These are phyloP conservation scores for Myoxocephalus aenaeus DNA, from an alignment of 2,797 vertebrate genomes.

Conservation along the genomic window DNA sequence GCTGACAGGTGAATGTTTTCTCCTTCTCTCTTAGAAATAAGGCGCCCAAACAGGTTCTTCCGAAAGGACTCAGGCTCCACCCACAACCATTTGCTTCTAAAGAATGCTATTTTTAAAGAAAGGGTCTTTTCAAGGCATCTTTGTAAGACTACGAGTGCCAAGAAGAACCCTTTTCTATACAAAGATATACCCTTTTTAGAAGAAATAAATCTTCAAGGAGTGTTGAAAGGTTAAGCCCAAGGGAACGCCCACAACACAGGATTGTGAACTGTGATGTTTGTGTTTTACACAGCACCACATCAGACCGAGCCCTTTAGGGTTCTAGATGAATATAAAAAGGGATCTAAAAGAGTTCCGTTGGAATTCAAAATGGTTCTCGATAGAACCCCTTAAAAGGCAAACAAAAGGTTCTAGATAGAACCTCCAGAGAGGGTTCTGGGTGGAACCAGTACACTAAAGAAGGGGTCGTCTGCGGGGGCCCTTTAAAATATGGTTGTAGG, in stretches of 20 bases:
- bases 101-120: not conserved
- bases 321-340: not conserved
- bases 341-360: not conserved
- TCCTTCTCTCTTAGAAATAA: not conserved
- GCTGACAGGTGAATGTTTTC: constrained; percentile 26
- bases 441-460: not conserved
- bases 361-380: not conserved
- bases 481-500: not conserved
- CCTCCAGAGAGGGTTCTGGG: not conserved
- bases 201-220: no score
- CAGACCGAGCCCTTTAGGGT: not conserved
- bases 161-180: no score
- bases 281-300: no score
- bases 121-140: not conserved
- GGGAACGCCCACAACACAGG: not conserved
- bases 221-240: not conserved
- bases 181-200: not conserved
- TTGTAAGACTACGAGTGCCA: not conserved
- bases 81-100: not conserved
- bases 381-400: not conserved
- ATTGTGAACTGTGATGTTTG: not conserved
- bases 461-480: no score
- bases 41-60: not conserved
- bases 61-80: not conserved
- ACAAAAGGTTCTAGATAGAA: not conserved